A percentile compares a stretch with the other conserved stretches of the same genome.
phyloP scores from a whole-genome alignment of 2,888 invertebrate species.

The Ennomos quercinarius region DNA sequence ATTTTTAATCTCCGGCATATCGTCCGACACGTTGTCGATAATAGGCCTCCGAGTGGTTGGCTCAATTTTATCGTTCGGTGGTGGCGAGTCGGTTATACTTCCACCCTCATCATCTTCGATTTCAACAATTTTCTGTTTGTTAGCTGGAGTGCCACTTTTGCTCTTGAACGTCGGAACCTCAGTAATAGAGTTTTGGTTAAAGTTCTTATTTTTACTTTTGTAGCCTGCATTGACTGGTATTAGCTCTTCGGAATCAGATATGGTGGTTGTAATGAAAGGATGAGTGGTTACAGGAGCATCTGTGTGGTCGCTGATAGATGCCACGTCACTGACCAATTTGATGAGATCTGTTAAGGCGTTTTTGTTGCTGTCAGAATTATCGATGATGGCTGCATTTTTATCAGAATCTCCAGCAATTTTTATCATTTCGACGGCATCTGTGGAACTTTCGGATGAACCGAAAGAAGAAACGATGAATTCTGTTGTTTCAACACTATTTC shows the following conservation, averaged over 20 bases:
- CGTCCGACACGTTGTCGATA: conserved; percentile 76
- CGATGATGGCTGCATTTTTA: conserved; percentile 65
- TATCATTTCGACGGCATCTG: conserved; percentile 71
- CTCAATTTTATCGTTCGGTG: conserved; percentile 72
- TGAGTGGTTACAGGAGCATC: conserved; percentile 48
- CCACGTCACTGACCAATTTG: conserved; percentile 77
- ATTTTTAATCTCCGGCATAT: conserved; percentile 55
- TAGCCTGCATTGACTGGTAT: conserved; percentile 77
- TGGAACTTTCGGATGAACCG: conserved; percentile 69
- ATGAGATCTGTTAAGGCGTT: conserved; percentile 73
- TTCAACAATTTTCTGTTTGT: conserved; percentile 68
- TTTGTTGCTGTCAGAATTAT: conserved; percentile 55
- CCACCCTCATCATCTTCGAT: conserved; percentile 73
- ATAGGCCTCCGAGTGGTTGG: conserved; percentile 73
- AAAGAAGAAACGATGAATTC: conserved; percentile 68
- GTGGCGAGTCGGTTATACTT: conserved; percentile 68
- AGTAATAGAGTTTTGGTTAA: conserved; percentile 76
- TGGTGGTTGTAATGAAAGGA: conserved; percentile 52
- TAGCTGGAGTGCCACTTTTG: conserved; percentile 54
- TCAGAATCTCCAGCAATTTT: conserved; percentile 62
- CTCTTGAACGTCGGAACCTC: conserved; percentile 69
- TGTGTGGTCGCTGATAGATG: conserved; percentile 73
- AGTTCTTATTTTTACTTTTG: conserved; percentile 78
- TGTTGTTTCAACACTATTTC: conserved; percentile 72
- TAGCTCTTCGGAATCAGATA: conserved; percentile 75